Percentiles rank a stretch among this genome's conserved stretches.
Evolutionary conservation across 1,140 invertebrate genomes (phyloP).

Genomic region (Zophobas morio): DNA sequence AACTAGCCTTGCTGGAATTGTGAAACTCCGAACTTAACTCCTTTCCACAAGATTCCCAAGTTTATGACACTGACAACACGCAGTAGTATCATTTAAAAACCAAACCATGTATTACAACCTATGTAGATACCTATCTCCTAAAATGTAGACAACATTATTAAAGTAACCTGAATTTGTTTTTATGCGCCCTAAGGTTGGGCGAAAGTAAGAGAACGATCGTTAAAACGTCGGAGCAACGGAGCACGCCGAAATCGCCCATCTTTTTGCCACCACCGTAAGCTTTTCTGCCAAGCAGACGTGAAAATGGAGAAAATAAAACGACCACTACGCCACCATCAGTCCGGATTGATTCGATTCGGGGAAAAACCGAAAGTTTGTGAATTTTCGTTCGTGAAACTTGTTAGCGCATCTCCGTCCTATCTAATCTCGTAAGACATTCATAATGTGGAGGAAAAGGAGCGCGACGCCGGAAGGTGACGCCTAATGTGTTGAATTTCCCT

Average conservation of each 20-base stretch:
- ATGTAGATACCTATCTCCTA: not conserved
- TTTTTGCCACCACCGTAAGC: slow-evolving; percentile 26
- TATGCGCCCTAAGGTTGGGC: slow-evolving; percentile 22
- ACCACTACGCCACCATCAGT: slow-evolving; percentile 20
- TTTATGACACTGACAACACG: too few relatives aligned
- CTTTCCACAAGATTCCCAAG: too few relatives aligned
- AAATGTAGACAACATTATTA: slow-evolving; percentile 21
- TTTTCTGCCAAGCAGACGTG: slow-evolving; percentile 13
- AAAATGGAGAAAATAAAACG: slow-evolving; percentile 36
- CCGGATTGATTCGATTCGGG: slow-evolving; percentile 8
- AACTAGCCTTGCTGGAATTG: too few relatives aligned
- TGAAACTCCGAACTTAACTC: too few relatives aligned
- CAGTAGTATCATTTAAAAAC: too few relatives aligned
- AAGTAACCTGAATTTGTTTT: slow-evolving; percentile 31
- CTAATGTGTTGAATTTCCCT: slow-evolving; percentile 39
- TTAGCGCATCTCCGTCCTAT: slow-evolving; percentile 33
- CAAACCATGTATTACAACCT: too few relatives aligned
- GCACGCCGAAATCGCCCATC: slow-evolving; percentile 27
- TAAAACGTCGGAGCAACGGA: slow-evolving; percentile 33
- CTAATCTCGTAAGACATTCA: slow-evolving; percentile 42
- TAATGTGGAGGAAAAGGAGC: slow-evolving; percentile 42
- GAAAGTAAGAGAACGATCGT: slow-evolving; percentile 24
- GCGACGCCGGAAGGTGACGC: slow-evolving; percentile 33
- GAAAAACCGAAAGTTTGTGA: slow-evolving; percentile 38
- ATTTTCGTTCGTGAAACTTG: slow-evolving; percentile 27